These are phyloP conservation scores for Eurypyga helias DNA, from an alignment of 2,113 vertebrate species.

Conservation along the genomic window DNA sequence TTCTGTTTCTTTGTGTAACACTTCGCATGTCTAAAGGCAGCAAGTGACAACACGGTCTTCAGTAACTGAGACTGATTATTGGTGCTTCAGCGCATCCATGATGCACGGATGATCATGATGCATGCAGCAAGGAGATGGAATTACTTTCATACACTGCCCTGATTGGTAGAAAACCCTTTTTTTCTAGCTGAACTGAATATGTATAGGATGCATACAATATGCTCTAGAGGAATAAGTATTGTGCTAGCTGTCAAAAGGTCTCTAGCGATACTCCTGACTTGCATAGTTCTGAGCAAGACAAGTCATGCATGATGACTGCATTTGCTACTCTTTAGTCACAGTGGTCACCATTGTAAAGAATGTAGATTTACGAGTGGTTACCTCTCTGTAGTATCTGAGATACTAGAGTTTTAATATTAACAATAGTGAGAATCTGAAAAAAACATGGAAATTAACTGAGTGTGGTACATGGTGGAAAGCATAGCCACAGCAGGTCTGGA, in stretches of 20 bases:
- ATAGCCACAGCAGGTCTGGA: neutral
- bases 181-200: neutral
- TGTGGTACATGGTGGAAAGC: neutral
- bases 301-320: neutral
- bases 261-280: neutral
- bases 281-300: neutral
- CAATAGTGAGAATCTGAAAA: neutral
- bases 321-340: neutral
- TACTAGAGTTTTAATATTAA: neutral
- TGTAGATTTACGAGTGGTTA: neutral
- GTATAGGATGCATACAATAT: neutral
- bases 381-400: neutral
- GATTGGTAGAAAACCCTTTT: neutral
- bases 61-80: constrained; percentile 62
- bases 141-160: neutral
- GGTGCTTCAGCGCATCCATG: constrained; percentile 19
- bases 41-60: constrained; percentile 6
- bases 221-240: neutral
- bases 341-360: neutral
- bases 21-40: constrained; percentile 20
- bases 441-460: neutral
- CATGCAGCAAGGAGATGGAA: neutral
- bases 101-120: too few relatives aligned
- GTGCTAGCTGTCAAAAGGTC: neutral
- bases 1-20: constrained; percentile 14